These are phyloP conservation scores for Rhizomys pruinosus DNA, from an alignment of 2,113 vertebrate species.

Conservation along the genomic window DNA sequence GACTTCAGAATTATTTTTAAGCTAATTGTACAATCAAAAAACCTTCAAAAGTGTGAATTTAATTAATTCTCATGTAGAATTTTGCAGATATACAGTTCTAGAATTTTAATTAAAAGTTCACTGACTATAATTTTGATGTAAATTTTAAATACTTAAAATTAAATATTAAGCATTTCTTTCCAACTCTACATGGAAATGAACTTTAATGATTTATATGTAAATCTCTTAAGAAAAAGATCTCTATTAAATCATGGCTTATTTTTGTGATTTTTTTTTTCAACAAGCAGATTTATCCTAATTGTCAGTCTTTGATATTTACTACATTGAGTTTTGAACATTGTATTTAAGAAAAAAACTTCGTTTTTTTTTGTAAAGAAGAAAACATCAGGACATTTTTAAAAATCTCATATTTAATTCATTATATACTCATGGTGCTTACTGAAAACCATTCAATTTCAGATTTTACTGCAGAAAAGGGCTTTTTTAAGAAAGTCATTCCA, in stretches of 20 bases:
- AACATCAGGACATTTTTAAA: neutral
- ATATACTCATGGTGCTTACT: neutral
- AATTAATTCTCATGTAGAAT: neutral
- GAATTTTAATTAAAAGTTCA: slow-evolving; percentile 1
- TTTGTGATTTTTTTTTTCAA: slow-evolving; percentile 1
- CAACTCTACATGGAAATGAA: neutral
- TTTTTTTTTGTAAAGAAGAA: neutral
- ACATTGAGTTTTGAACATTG: neutral
- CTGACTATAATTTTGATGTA: neutral
- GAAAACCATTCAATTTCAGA: neutral
- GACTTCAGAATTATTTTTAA: neutral
- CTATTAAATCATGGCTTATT: neutral
- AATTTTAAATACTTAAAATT: neutral
- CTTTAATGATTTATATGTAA: neutral
- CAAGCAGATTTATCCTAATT: neutral
- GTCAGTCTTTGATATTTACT: neutral
- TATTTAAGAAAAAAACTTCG: neutral
- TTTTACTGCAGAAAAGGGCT: neutral
- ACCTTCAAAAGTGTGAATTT: neutral
- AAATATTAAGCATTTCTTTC: neutral
- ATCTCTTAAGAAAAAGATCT: neutral
- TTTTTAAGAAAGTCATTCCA: neutral
- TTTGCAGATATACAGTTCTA: neutral
- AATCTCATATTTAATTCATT: neutral
- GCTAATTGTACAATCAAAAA: neutral